A percentile compares a stretch with the other conserved stretches of the same genome.
These are phyloP conservation scores for Melinopterus prodromus DNA, from an alignment of 2,888 invertebrate genomes.

Conservation along the genomic window DNA sequence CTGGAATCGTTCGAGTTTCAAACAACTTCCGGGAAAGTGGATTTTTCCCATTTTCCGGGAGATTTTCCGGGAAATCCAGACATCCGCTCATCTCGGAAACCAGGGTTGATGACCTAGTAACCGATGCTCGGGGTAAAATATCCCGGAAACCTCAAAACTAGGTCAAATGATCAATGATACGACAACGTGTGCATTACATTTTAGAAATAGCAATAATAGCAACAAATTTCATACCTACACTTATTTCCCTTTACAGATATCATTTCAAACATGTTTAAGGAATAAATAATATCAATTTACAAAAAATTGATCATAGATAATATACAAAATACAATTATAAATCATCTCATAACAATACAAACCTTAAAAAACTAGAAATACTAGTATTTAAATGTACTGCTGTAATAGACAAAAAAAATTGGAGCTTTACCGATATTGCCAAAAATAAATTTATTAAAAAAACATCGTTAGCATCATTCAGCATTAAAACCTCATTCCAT, in stretches of 20 bases:
- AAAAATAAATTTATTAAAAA: slow-evolving; percentile 14
- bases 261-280: too few relatives aligned
- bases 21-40: not conserved
- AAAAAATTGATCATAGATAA: too few relatives aligned
- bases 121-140: slow-evolving; percentile 32
- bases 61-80: not conserved
- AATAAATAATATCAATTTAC: too few relatives aligned
- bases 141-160: slow-evolving; percentile 21
- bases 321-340: too few relatives aligned
- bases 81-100: not conserved
- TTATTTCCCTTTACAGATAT: too few relatives aligned
- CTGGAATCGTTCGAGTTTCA: not conserved
- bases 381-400: too few relatives aligned
- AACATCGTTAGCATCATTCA: not conserved
- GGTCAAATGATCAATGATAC: slow-evolving; percentile 34
- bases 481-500: too few relatives aligned
- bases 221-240: too few relatives aligned
- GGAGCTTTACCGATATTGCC: not conserved
- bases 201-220: too few relatives aligned
- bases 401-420: too few relatives aligned
- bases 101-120: slow-evolving; percentile 42
- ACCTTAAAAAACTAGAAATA: too few relatives aligned
- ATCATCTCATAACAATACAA: too few relatives aligned
- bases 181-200: not conserved
- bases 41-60: slow-evolving; percentile 5